Percentiles rank a stretch among this genome's conserved stretches.
These are phyloP conservation scores for Venustoraphidia nigricollis DNA, from an alignment of 2,888 invertebrate species.

Conservation along the genomic window DNA sequence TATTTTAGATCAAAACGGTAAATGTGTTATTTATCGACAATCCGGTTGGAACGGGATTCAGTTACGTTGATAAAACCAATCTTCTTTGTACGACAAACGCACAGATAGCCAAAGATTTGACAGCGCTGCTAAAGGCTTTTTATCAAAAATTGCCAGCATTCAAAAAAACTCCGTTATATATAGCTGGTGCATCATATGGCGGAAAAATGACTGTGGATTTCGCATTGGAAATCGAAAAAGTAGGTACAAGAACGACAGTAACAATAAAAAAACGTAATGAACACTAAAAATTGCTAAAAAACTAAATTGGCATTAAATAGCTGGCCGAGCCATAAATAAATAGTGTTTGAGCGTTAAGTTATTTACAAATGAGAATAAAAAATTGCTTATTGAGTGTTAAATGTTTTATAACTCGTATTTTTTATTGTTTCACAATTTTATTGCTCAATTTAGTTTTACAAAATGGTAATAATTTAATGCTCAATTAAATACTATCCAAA, in stretches of 20 bases:
- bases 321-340: no score
- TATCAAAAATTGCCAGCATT: conserved; percentile 52
- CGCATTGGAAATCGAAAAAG: conserved; percentile 41
- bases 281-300: no score
- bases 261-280: no score
- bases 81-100: conserved; percentile 36
- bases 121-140: conserved; percentile 55
- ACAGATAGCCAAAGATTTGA: conserved; percentile 60
- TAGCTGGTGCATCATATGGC: conserved; percentile 82
- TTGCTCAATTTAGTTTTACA: no score
- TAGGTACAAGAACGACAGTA: conserved; percentile 16
- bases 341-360: no score
- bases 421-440: no score
- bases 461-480: no score
- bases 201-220: conserved; percentile 88
- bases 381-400: no score
- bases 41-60: conserved; percentile 79
- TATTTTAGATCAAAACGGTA: conserved; percentile 46
- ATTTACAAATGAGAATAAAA: no score
- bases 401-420: no score
- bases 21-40: conserved; percentile 81
- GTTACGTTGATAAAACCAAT: conserved; percentile 46
- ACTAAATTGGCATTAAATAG: no score
- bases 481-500: no score
- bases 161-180: conserved; percentile 57